A percentile compares a stretch with the other conserved stretches of the same genome.
phyloP scores from a whole-genome alignment of 2,113 vertebrate species.

The Thunnus maccoyii region DNA sequence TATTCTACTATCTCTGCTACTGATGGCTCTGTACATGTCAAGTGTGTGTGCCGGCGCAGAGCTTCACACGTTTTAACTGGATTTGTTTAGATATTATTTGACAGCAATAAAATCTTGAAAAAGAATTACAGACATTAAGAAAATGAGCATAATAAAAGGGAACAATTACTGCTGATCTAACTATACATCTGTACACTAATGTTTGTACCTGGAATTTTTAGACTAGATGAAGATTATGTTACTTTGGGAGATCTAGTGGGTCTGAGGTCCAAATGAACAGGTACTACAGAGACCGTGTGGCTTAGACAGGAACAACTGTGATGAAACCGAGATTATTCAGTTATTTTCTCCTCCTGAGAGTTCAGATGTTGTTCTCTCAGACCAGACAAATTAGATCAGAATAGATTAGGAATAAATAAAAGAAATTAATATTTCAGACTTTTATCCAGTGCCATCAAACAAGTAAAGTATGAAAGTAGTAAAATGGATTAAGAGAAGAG shows the following conservation, averaged over 20 bases:
- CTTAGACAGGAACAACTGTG: too few relatives aligned
- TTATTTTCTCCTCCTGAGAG: not conserved
- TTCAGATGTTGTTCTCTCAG: not conserved
- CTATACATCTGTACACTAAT: too few relatives aligned
- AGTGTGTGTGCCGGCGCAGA: not conserved
- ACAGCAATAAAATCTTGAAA: not conserved
- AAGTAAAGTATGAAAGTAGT: not conserved
- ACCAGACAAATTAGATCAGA: not conserved
- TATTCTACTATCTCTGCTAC: conserved; percentile 11
- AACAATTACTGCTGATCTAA: too few relatives aligned
- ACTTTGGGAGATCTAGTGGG: too few relatives aligned
- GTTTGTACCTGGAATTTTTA: too few relatives aligned
- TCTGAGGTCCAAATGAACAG: too few relatives aligned
- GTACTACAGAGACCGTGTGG: too few relatives aligned
- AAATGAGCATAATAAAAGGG: not conserved
- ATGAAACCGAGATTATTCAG: too few relatives aligned
- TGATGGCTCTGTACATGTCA: conserved; percentile 11
- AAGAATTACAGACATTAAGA: not conserved
- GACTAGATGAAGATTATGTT: too few relatives aligned
- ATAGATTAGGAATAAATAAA: not conserved
- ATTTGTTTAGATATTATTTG: too few relatives aligned
- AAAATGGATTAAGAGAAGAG: too few relatives aligned
- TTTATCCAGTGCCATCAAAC: not conserved
- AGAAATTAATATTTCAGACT: conserved; percentile 5
- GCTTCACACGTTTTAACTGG: conserved; percentile 23